Conservation (phyloP, 2,888 invertebrate species). For the Tiphia femorata region DNA sequence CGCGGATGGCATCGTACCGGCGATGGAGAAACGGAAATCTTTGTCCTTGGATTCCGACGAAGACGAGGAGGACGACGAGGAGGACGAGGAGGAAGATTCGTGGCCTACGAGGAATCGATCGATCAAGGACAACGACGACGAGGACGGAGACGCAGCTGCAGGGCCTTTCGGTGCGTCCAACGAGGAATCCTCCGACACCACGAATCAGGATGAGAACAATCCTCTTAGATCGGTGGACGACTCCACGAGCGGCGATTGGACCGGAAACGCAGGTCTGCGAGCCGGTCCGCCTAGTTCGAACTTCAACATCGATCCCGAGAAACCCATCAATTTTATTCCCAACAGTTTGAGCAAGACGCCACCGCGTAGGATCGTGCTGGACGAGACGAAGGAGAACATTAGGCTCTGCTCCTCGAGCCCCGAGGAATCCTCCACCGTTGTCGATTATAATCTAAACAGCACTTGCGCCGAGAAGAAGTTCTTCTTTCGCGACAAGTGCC, state of each 20-base stretch:
- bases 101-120: constrained; percentile 29
- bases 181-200: constrained; percentile 32
- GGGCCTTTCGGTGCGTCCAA: constrained; percentile 26
- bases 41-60: constrained; percentile 32
- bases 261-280: constrained; percentile 3
- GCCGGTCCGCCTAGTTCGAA: constrained; percentile 3
- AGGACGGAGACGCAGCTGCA: constrained; percentile 34
- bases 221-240: constrained; percentile 22
- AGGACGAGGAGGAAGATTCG: constrained; percentile 35
- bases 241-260: constrained; percentile 18
- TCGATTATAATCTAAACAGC: constrained; percentile 54
- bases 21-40: constrained; percentile 28
- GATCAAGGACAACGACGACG: constrained; percentile 34
- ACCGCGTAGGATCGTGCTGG: constrained; percentile 32
- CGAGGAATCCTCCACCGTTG: constrained; percentile 17
- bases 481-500: constrained; percentile 45
- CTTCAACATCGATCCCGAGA: constrained; percentile 24
- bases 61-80: constrained; percentile 36
- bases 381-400: constrained; percentile 44
- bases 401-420: constrained; percentile 26
- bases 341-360: constrained; percentile 51
- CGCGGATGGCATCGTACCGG: constrained; percentile 44
- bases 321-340: constrained; percentile 48
- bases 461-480: constrained; percentile 42
- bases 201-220: constrained; percentile 28